Percentiles rank a stretch among this genome's conserved stretches.
Conservation (phyloP, 53 echinoderm and acorn worm genomes). For the Mesocentrotus franciscanus region DNA sequence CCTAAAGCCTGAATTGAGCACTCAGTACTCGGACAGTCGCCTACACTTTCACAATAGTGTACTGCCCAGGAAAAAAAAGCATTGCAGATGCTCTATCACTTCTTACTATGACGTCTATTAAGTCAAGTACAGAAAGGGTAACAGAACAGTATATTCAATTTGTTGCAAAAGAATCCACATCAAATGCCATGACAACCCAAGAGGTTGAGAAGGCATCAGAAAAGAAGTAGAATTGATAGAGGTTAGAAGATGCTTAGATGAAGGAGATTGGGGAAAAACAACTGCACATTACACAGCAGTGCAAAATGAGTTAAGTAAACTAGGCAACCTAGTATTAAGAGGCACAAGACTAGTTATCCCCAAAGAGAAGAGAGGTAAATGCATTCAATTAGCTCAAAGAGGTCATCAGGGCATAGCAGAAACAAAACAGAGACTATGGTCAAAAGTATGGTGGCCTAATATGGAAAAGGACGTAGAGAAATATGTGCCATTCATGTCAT, state of each 20-base stretch:
- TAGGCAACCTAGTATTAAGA: neutral
- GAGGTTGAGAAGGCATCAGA: neutral
- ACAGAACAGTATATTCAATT: neutral
- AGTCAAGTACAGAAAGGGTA: neutral
- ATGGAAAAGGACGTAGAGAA: too few relatives aligned
- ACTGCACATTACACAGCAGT: neutral
- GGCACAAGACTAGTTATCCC: neutral
- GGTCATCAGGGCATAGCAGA: neutral
- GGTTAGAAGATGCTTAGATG: neutral
- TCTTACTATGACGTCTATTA: neutral
- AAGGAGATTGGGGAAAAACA: neutral
- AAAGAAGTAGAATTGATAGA: neutral
- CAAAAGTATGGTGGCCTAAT: too few relatives aligned
- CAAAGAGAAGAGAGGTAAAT: too few relatives aligned
- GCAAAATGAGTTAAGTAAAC: neutral
- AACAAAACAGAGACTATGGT: too few relatives aligned
- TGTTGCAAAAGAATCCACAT: neutral
- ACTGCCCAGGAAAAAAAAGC: neutral
- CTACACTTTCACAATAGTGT: neutral
- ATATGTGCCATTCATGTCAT: too few relatives aligned
- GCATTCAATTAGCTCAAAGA: neutral
- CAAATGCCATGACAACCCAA: neutral
- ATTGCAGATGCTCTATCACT: neutral
- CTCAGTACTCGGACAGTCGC: neutral
- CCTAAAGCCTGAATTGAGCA: too few relatives aligned